Conservation (phyloP, 2,888 invertebrate genomes). For the Strigamia maritima region DNA sequence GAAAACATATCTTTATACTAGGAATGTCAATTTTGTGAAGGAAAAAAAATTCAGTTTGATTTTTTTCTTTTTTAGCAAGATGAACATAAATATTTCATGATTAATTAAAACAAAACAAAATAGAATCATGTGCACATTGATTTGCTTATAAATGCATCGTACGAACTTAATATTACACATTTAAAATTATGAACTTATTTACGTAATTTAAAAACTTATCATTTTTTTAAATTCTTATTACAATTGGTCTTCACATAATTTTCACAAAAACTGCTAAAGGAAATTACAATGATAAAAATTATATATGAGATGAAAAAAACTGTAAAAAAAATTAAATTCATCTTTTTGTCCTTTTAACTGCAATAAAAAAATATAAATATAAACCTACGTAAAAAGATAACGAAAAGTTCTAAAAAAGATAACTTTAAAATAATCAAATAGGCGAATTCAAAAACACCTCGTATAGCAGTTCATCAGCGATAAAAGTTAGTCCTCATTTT, state of each 20-base stretch:
- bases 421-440: neutral
- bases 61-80: slow-evolving; percentile 5
- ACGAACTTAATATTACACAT: neutral
- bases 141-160: neutral
- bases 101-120: neutral
- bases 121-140: neutral
- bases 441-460: neutral
- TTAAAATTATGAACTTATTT: neutral
- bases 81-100: slow-evolving; percentile 10
- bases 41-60: neutral
- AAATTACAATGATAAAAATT: neutral
- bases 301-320: neutral
- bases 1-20: slow-evolving; percentile 4
- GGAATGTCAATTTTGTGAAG: slow-evolving; percentile 10
- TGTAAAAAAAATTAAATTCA: neutral
- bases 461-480: neutral
- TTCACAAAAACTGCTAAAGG: slow-evolving; percentile 5
- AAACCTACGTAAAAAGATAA: neutral
- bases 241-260: slow-evolving; percentile 5
- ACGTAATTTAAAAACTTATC: neutral
- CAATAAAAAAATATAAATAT: neutral
- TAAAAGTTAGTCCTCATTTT: neutral
- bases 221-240: neutral
- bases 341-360: slow-evolving; percentile 5
- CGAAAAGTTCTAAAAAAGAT: neutral